These are phyloP conservation scores for Keiferia lycopersicella DNA, from an alignment of 2,888 invertebrate species.

Conservation along the genomic window DNA sequence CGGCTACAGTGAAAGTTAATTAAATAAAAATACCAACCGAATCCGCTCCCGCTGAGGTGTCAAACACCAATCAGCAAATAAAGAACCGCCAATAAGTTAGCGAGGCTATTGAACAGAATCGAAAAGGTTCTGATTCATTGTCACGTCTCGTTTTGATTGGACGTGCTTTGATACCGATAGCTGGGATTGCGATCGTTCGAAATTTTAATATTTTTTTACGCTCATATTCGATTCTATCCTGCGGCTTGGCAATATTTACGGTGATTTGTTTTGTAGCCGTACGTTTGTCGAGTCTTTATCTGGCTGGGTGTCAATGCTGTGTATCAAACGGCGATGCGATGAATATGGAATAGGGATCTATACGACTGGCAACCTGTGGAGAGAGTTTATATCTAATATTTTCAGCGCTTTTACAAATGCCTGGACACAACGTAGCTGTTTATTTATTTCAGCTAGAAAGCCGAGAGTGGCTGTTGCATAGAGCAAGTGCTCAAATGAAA, in stretches of 20 bases:
- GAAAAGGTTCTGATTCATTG: conserved; percentile 77
- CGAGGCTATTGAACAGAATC: conserved; percentile 70
- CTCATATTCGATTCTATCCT: conserved; percentile 72
- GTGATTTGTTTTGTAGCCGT: conserved; percentile 62
- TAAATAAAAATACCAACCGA: conserved; percentile 72
- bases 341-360: conserved; percentile 27
- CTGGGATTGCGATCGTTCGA: conserved; percentile 72
- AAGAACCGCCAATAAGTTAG: conserved; percentile 77
- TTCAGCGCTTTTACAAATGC: conserved; percentile 11
- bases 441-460: not conserved
- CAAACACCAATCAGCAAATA: conserved; percentile 77
- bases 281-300: conserved; percentile 53
- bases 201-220: conserved; percentile 73
- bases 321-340: conserved; percentile 25
- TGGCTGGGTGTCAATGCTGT: conserved; percentile 35
- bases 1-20: conserved; percentile 65
- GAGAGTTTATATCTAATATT: conserved; percentile 16
- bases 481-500: not conserved
- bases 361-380: conserved; percentile 24
- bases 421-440: not conserved
- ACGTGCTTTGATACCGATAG: conserved; percentile 80
- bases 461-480: conserved; percentile 1
- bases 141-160: conserved; percentile 79
- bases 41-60: conserved; percentile 66
- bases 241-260: conserved; percentile 72